Evolutionary conservation across 2,113 vertebrate species (phyloP).

Genomic region (Brevimyrus niger): DNA sequence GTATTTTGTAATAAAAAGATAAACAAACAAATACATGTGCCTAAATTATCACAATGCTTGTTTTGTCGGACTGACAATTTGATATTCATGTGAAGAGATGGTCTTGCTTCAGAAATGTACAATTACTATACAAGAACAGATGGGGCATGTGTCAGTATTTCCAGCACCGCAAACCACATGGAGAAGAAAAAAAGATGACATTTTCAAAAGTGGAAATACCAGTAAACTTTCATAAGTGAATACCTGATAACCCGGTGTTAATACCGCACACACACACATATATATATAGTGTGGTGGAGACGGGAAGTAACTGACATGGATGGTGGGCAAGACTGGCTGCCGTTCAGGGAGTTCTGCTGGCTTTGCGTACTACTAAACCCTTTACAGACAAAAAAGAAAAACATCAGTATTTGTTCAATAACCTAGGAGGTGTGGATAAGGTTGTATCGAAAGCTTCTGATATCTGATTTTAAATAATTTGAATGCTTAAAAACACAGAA

Average conservation of each 20-base stretch:
- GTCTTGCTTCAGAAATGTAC: not conserved
- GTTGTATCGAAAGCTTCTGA: not conserved
- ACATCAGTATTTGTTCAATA: not conserved
- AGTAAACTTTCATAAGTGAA: not conserved
- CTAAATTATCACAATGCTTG: not conserved
- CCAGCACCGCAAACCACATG: not conserved
- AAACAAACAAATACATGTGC: not conserved
- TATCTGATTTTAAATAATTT: not conserved
- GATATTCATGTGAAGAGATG: not conserved
- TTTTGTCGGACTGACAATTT: not conserved
- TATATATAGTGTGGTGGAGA: not conserved
- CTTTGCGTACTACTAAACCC: not conserved
- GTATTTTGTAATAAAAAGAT: not conserved
- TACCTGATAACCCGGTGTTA: not conserved
- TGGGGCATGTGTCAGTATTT: not conserved
- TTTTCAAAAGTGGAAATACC: not conserved
- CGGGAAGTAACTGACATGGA: not conserved
- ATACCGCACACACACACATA: not conserved
- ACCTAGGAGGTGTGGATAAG: not conserved
- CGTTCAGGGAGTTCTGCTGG: not conserved
- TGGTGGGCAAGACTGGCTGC: not conserved
- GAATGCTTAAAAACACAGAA: not conserved
- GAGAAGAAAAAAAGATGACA: not conserved
- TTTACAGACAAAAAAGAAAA: not conserved
- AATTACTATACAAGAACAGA: not conserved